A percentile compares a stretch with the other conserved stretches of the same genome.
phyloP scores from a whole-genome alignment of 1,140 invertebrate species.

The Euborellia annulipes region DNA sequence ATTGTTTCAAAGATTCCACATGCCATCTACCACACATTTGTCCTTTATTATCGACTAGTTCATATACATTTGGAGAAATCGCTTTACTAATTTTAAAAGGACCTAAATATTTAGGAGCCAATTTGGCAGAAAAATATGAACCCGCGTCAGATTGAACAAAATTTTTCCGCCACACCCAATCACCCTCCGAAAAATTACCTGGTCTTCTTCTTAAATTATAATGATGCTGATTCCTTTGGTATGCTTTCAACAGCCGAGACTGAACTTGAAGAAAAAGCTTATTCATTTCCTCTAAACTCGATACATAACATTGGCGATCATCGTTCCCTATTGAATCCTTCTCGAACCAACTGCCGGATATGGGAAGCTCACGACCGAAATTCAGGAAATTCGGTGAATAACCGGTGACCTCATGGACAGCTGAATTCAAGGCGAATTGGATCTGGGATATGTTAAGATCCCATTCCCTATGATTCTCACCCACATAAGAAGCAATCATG shows the following conservation, averaged over 20 bases:
- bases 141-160: not conserved
- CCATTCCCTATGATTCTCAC: constrained; percentile 2
- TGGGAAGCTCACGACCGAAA: not conserved
- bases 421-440: not conserved
- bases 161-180: not conserved
- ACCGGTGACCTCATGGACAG: not conserved
- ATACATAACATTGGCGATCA: not conserved
- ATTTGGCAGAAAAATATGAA: not conserved
- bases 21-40: too few relatives aligned
- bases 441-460: constrained; percentile 1
- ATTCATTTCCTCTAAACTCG: not conserved
- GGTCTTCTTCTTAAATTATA: not conserved
- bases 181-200: not conserved
- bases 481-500: constrained; percentile 10
- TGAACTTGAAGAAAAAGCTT: too few relatives aligned
- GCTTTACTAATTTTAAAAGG: too few relatives aligned
- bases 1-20: too few relatives aligned
- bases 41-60: too few relatives aligned
- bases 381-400: not conserved
- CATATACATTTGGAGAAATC: too few relatives aligned
- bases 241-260: not conserved
- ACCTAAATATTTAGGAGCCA: not conserved
- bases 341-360: not conserved
- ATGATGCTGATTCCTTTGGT: not conserved
- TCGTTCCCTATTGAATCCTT: not conserved